These are phyloP conservation scores for Hormaphis cornu DNA, from an alignment of 1,140 invertebrate species.

Conservation along the genomic window DNA sequence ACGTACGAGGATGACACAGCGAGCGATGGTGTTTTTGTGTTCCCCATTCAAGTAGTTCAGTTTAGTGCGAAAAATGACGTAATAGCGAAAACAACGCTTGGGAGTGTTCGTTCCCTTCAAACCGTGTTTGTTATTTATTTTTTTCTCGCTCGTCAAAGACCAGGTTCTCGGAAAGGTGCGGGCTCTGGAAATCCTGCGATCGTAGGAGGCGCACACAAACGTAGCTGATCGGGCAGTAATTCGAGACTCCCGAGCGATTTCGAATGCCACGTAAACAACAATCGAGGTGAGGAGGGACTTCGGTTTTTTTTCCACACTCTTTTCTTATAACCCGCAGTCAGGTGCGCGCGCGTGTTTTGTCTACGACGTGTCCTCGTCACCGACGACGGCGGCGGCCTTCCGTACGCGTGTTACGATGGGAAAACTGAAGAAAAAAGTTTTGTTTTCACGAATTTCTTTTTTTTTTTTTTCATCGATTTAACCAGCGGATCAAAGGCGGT, in stretches of 20 bases:
- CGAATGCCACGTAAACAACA: conserved; percentile 25
- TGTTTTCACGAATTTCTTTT: neutral
- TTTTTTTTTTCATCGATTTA: too few relatives aligned
- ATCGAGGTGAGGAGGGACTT: conserved; percentile 9
- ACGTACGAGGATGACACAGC: neutral
- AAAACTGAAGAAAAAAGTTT: neutral
- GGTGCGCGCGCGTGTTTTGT: conserved; percentile 20
- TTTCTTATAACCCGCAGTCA: neutral
- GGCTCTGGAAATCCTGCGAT: neutral
- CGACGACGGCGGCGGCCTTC: neutral
- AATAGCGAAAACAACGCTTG: conserved; percentile 13
- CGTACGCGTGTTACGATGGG: too few relatives aligned
- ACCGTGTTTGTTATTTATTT: neutral
- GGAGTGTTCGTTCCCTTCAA: conserved; percentile 8
- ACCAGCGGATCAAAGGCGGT: too few relatives aligned
- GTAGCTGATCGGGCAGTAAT: conserved; percentile 27
- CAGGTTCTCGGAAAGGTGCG: conserved; percentile 18
- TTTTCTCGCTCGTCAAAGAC: neutral
- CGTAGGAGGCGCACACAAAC: conserved; percentile 8
- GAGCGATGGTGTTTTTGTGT: neutral
- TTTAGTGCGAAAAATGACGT: conserved; percentile 28
- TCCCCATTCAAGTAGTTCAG: conserved; percentile 15
- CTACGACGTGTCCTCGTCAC: neutral
- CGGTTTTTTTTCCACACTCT: neutral
- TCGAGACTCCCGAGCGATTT: conserved; percentile 15